Percentiles rank a stretch among this genome's conserved stretches.
phyloP scores from a whole-genome alignment of 1,140 invertebrate species.

The Trachymyrmex cornetzi region DNA sequence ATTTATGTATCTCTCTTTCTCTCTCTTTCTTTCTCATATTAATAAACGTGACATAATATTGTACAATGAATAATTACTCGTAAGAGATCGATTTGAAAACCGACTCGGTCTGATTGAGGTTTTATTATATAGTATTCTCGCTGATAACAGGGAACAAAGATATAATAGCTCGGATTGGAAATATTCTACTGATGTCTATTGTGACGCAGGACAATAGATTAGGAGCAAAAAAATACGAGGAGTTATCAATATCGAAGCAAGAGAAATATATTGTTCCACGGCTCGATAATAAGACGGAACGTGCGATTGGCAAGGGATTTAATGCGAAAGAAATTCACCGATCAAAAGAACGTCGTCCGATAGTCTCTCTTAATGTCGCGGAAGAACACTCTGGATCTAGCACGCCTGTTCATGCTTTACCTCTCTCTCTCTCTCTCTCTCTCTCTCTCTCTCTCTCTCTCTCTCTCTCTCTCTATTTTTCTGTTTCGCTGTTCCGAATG shows the following conservation, averaged over 20 bases:
- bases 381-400: constrained; percentile 18
- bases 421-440: neutral
- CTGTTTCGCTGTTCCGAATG: constrained; percentile 25
- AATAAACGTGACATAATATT: constrained; percentile 20
- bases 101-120: constrained; percentile 4
- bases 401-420: constrained; percentile 1
- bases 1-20: neutral
- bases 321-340: constrained; percentile 63
- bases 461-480: constrained; percentile 9
- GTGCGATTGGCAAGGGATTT: constrained; percentile 64
- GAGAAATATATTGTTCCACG: constrained; percentile 55
- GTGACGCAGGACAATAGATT: constrained; percentile 52
- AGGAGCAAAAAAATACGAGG: constrained; percentile 47
- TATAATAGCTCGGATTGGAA: constrained; percentile 54
- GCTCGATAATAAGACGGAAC: constrained; percentile 56
- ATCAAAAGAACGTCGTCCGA: constrained; percentile 53
- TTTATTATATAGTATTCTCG: constrained; percentile 4
- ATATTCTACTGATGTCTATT: constrained; percentile 57
- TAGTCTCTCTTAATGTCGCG: constrained; percentile 49
- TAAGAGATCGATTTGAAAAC: constrained; percentile 3
- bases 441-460: neutral
- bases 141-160: constrained; percentile 52
- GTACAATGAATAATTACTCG: constrained; percentile 6
- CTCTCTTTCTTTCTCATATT: neutral
- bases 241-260: constrained; percentile 59